A percentile compares a stretch with the other conserved stretches of the same genome.
phyloP scores from a whole-genome alignment of 2,888 invertebrate species.

The Carterocephalus palaemon region DNA sequence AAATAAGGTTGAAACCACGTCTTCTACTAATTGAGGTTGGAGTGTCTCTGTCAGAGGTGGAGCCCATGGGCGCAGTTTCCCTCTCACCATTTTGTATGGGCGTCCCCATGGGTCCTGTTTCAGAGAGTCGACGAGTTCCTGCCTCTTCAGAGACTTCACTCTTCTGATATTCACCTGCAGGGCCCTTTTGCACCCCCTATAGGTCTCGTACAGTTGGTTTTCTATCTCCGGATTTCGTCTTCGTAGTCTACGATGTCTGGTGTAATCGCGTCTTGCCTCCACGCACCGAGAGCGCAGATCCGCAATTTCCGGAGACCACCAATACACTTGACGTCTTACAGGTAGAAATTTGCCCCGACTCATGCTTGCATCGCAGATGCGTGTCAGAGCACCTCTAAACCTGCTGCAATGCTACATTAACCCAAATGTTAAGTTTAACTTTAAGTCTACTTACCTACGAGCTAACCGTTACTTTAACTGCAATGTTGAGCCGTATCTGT shows the following conservation, averaged over 20 bases:
- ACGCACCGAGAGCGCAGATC: not conserved
- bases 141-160: conserved; percentile 6
- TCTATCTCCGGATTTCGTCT: not conserved
- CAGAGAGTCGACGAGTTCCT: conserved; percentile 8
- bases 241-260: not conserved
- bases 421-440: too few relatives aligned
- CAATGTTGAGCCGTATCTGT: too few relatives aligned
- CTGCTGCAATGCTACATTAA: too few relatives aligned
- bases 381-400: not conserved
- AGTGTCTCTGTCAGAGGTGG: conserved; percentile 8
- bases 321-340: not conserved
- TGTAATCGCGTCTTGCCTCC: not conserved
- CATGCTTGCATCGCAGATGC: conserved; percentile 1
- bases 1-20: conserved; percentile 1
- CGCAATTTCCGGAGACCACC: not conserved
- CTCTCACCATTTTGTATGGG: conserved; percentile 23
- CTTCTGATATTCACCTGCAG: conserved; percentile 3
- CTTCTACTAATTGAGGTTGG: not conserved
- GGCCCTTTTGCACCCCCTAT: not conserved
- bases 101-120: conserved; percentile 27
- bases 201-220: not conserved
- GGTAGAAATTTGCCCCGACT: not conserved
- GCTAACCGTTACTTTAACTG: too few relatives aligned
- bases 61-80: conserved; percentile 17
- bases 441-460: too few relatives aligned